Percentiles rank a stretch among this genome's conserved stretches.
phyloP scores from a whole-genome alignment of 2,888 invertebrate genomes.

The Aspidapion aeneum region DNA sequence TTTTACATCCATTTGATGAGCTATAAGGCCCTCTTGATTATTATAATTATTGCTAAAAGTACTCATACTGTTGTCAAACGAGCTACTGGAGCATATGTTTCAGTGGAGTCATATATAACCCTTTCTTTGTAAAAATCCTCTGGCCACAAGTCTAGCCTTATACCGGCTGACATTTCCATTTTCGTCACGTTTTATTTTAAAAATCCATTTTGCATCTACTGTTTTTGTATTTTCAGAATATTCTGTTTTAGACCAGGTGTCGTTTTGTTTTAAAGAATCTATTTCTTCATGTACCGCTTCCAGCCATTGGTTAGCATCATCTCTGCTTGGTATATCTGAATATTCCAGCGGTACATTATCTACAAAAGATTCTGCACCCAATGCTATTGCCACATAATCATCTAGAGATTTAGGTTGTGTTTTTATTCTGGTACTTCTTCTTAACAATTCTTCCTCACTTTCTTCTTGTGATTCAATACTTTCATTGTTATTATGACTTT shows the following conservation, averaged over 20 bases:
- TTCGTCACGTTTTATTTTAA: conserved; percentile 25
- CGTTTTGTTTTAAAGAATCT: conserved; percentile 22
- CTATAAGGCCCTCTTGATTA: no score
- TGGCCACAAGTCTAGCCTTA: no score
- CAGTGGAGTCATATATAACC: no score
- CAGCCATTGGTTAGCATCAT: conserved; percentile 18
- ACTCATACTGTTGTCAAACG: no score
- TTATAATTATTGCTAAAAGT: no score
- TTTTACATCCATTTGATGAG: conserved; percentile 20
- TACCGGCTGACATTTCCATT: conserved; percentile 22
- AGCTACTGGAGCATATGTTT: no score
- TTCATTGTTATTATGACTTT: background rate
- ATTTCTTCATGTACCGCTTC: conserved; percentile 29
- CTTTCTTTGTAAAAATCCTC: no score
- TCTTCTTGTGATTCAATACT: background rate
- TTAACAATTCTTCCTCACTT: no score
- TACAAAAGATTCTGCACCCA: conserved; percentile 15
- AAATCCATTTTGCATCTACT: conserved; percentile 27
- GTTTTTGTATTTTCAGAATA: conserved; percentile 21
- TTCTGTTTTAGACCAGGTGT: conserved; percentile 25
- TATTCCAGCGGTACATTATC: conserved; percentile 17
- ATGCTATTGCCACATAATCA: conserved; percentile 1
- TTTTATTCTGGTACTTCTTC: conserved; percentile 4
- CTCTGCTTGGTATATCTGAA: conserved; percentile 10
- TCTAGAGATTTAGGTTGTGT: background rate